Base-by-base conservation (phyloP, 2,888 invertebrate species). In the Dione juno region DNA sequence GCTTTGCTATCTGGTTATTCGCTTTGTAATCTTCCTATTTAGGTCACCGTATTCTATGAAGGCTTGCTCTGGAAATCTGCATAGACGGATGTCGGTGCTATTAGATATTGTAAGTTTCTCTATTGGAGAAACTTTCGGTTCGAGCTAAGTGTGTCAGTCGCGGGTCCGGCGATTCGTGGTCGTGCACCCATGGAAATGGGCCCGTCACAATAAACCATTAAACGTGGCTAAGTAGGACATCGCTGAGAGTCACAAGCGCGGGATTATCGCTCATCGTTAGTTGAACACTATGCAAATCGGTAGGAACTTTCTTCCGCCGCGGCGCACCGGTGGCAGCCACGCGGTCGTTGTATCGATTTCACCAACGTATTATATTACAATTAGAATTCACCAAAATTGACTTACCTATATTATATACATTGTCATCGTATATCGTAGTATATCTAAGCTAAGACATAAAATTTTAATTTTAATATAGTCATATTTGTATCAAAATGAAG, bases 41-140 rank as follows among this genome's bases (percentile, higher is more conserved):
- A 88, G 91, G 89, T 88, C 88, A 85, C 78, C 80, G 79, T 84
- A 28, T 82, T 84, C 80, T 81, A 82, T 86, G 86, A 85, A 89
- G 87, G 87, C 84, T 88, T 85, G 90, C 88, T 91, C 90, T 90
- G 90, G 89, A 90, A 92, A 92, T 92, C 90, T 91, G 90, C 92
- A 91, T 92, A 91, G 89, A 90, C 91, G 92, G 92, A 92, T 91
- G 90, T 90, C 77, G 85, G 88, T 84, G 88, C 87, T 88, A 89
- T 90, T 90, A 90, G 88, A 89, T 88, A 89, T 88, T 88, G 89
- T 89, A 85, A 86, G 87, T 92, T 92, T 93, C 92, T 92, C 91
- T 88, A 87, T 86, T 81, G 89, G 90, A 87, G 92, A 92, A 93
- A 92, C 92, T 90, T 90, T 90, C 86, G 84, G 88, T 88, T 86